Percentiles rank a stretch among this genome's conserved stretches.
phyloP scores from a whole-genome alignment of 1,140 invertebrate species.

The Drosophila oshimai region DNA sequence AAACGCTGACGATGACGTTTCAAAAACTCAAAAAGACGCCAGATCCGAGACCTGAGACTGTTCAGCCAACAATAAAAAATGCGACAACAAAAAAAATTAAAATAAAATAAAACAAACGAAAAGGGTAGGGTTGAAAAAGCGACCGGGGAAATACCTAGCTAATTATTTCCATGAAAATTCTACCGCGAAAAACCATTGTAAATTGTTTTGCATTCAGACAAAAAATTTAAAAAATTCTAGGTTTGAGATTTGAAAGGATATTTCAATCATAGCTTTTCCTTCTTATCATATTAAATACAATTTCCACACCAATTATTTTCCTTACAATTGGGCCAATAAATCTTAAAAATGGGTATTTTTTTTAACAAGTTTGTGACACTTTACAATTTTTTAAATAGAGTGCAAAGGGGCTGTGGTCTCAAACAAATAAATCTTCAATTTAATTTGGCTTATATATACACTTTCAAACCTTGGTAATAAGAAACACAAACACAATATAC shows the following conservation, averaged over 20 bases:
- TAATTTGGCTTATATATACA: neutral
- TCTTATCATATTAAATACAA: too few relatives aligned
- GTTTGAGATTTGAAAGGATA: too few relatives aligned
- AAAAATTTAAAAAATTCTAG: too few relatives aligned
- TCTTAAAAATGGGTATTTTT: too few relatives aligned
- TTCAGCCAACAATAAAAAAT: slow-evolving; percentile 41
- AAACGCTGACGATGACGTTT: slow-evolving; percentile 77
- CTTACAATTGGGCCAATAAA: too few relatives aligned
- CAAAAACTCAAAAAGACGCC: slow-evolving; percentile 56
- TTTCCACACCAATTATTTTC: too few relatives aligned
- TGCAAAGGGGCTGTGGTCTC: too few relatives aligned
- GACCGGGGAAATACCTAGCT: slow-evolving; percentile 15
- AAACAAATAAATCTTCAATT: too few relatives aligned
- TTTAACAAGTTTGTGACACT: too few relatives aligned
- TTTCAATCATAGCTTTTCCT: too few relatives aligned
- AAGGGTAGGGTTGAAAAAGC: neutral
- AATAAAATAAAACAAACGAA: slow-evolving; percentile 11
- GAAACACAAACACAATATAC: slow-evolving; percentile 10
- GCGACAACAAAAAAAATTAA: slow-evolving; percentile 7
- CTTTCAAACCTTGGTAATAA: slow-evolving; percentile 4
- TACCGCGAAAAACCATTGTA: neutral
- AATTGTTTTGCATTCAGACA: too few relatives aligned
- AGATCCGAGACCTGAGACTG: slow-evolving; percentile 45
- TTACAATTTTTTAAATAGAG: too few relatives aligned
- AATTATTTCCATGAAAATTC: slow-evolving; percentile 1